Percentiles rank a stretch among this genome's conserved stretches.
These are phyloP conservation scores for Syrphus vitripennis DNA, from an alignment of 2,888 invertebrate species.

Conservation along the genomic window DNA sequence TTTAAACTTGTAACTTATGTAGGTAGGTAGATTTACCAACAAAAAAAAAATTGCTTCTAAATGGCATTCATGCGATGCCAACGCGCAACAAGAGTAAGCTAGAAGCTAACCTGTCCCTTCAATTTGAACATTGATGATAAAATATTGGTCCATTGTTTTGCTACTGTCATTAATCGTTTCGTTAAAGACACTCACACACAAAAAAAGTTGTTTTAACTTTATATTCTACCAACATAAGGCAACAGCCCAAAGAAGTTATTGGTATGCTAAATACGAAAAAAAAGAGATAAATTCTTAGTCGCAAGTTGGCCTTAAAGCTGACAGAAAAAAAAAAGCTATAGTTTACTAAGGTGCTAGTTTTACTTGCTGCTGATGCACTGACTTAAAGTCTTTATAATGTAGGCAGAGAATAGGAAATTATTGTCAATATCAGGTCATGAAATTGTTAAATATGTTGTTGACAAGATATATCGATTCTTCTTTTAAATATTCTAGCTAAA, in stretches of 20 bases:
- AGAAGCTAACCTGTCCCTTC: conserved; percentile 65
- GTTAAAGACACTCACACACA: not conserved
- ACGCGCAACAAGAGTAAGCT: conserved; percentile 29
- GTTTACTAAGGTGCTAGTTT: not conserved
- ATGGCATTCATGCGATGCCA: conserved; percentile 41
- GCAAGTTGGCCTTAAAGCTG: conserved; percentile 9
- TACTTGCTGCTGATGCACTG: not conserved
- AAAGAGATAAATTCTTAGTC: conserved; percentile 33
- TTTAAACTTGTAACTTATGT: not conserved
- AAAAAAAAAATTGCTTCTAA: conserved; percentile 11
- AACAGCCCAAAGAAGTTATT: conserved; percentile 8
- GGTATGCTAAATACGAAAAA: not conserved
- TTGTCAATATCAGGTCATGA: conserved; percentile 56
- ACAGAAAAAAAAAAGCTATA: not conserved
- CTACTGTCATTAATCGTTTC: conserved; percentile 46
- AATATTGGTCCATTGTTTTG: conserved; percentile 75
- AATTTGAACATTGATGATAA: conserved; percentile 72
- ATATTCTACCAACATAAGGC: no score
- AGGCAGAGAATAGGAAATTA: conserved; percentile 26
- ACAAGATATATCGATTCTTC: not conserved
- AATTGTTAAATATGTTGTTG: conserved; percentile 20
- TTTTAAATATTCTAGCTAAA: no score
- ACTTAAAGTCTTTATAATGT: not conserved
- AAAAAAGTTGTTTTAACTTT: conserved; percentile 24
- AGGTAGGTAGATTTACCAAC: not conserved